Evolutionary conservation across 2,113 vertebrate genomes (phyloP).

Genomic region (Hemichromis elongatus): DNA sequence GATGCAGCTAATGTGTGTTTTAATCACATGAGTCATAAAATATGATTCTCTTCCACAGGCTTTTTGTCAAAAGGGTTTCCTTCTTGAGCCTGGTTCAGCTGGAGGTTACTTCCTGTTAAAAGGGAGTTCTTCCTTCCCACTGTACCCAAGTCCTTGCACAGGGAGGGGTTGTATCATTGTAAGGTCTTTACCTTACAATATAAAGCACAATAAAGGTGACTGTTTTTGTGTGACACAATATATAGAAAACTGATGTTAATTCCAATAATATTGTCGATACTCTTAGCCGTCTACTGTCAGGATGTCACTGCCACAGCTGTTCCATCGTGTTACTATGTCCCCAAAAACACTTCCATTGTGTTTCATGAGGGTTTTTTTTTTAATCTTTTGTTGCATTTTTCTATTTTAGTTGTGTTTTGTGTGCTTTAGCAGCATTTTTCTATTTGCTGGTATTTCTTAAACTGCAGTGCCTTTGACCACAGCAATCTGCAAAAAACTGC

Average conservation of each 20-base stretch:
- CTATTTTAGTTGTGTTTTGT: not conserved
- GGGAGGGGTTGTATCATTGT: not conserved
- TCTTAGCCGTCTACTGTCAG: not conserved
- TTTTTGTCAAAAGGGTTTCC: not conserved
- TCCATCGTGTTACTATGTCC: not conserved
- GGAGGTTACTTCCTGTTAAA: not conserved
- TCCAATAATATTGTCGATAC: not conserved
- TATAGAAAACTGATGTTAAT: not conserved
- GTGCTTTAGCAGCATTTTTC: not conserved
- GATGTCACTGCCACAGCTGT: not conserved
- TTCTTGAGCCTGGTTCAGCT: not conserved
- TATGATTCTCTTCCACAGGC: not conserved
- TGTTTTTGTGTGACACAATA: not conserved
- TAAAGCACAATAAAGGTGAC: not conserved
- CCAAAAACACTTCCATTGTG: not conserved
- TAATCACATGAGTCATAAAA: not conserved
- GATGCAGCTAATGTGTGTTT: not conserved
- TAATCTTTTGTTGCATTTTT: not conserved
- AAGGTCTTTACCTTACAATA: too few relatives aligned
- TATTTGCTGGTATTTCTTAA: not conserved
- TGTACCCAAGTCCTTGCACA: not conserved
- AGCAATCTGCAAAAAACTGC: not conserved
- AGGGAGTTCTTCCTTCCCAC: not conserved
- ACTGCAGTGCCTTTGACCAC: not conserved
- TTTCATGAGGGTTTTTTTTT: not conserved